Evolutionary conservation across 2,888 invertebrate species (phyloP).

Genomic region (Micropterix aruncella): DNA sequence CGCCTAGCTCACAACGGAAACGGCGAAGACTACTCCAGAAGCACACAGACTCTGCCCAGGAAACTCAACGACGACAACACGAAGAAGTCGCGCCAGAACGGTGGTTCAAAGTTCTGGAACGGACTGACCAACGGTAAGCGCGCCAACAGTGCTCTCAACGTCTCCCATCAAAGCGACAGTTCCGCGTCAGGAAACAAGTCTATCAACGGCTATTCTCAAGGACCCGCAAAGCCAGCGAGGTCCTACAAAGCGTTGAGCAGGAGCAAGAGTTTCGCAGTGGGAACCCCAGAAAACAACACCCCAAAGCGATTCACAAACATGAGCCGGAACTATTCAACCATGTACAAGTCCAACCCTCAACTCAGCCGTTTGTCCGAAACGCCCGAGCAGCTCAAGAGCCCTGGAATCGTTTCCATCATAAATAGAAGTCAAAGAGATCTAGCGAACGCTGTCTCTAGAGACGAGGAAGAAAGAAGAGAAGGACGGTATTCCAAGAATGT

Average conservation of each 20-base stretch:
- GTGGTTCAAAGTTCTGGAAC: constrained; percentile 33
- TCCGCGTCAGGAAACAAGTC: constrained; percentile 21
- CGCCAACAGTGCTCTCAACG: constrained; percentile 49
- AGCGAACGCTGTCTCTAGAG: constrained; percentile 43
- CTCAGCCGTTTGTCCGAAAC: constrained; percentile 55
- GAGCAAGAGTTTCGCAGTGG: constrained; percentile 78
- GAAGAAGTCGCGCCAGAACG: constrained; percentile 26
- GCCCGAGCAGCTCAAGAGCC: constrained; percentile 65
- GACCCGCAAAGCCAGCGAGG: constrained; percentile 66
- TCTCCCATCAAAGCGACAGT: constrained; percentile 42
- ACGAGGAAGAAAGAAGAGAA: constrained; percentile 36
- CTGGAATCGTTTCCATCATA: constrained; percentile 74
- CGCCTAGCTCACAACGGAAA: constrained; percentile 45
- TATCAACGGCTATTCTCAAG: constrained; percentile 35
- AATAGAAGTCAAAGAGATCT: constrained; percentile 72
- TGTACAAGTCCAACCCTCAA: constrained; percentile 70
- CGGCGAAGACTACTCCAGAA: constrained; percentile 40
- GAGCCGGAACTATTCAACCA: constrained; percentile 37
- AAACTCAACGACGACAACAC: constrained; percentile 40
- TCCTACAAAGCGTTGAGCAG: constrained; percentile 64
- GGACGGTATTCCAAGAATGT: constrained; percentile 42
- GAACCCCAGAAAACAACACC: constrained; percentile 42
- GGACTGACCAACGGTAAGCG: constrained; percentile 38
- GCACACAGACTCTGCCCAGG: constrained; percentile 65
- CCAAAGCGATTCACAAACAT: constrained; percentile 34